These are phyloP conservation scores for Rhamphomyia laevipes DNA, from an alignment of 2,888 invertebrate genomes.

Conservation along the genomic window DNA sequence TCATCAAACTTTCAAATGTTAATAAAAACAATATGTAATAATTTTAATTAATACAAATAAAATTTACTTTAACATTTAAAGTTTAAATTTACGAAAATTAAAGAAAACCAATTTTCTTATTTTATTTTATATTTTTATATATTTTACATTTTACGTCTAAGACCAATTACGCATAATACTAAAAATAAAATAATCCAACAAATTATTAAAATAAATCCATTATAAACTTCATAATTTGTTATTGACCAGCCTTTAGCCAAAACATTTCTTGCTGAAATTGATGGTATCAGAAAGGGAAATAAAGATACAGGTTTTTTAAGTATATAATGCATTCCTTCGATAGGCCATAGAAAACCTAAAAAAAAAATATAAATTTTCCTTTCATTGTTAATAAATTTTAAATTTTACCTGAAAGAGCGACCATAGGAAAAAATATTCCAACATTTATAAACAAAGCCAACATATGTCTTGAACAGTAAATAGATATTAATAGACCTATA, in stretches of 20 bases:
- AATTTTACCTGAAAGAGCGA: conserved; percentile 68
- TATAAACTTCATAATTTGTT: conserved; percentile 54
- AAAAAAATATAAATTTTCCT: conserved; percentile 6
- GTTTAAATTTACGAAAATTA: too few relatives aligned
- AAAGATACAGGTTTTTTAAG: conserved; percentile 49
- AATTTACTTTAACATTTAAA: too few relatives aligned
- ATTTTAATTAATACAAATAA: too few relatives aligned
- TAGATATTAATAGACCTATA: conserved; percentile 67
- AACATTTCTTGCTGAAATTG: conserved; percentile 61
- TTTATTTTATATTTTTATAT: too few relatives aligned
- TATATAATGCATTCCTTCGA: conserved; percentile 52
- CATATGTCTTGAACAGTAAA: conserved; percentile 63
- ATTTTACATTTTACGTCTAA: conserved; percentile 28
- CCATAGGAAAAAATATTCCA: conserved; percentile 82
- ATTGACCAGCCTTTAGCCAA: conserved; percentile 64
- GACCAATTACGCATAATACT: conserved; percentile 43
- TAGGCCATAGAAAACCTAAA: conserved; percentile 53
- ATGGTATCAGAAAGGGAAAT: conserved; percentile 71
- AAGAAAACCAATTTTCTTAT: too few relatives aligned
- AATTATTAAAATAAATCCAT: conserved; percentile 55
- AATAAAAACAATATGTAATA: too few relatives aligned
- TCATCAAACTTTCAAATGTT: too few relatives aligned
- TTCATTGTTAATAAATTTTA: background rate
- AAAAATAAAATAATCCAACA: conserved; percentile 53
- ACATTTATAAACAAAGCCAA: conserved; percentile 74